Conservation (phyloP, 2,888 invertebrate species). For the Apotomis capreana region DNA sequence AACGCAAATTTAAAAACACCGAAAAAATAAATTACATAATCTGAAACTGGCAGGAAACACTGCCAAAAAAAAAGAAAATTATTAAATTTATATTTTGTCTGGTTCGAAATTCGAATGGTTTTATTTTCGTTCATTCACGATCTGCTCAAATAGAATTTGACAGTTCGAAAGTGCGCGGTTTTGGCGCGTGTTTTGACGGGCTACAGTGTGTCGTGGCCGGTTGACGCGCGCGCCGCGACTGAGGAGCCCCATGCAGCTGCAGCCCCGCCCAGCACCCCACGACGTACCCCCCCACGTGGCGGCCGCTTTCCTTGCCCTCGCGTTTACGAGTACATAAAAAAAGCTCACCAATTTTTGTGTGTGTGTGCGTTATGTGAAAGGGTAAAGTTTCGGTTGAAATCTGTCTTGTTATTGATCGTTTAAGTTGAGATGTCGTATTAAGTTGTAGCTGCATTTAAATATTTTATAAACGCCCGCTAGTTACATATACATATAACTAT, state of each 20-base stretch:
- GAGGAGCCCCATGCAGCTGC: conserved; percentile 79
- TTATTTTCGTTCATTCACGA: conserved; percentile 34
- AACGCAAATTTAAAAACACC: conserved; percentile 58
- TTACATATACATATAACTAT: no score
- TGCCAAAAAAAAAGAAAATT: conserved; percentile 8
- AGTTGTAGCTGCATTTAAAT: conserved; percentile 3
- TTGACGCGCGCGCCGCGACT: conserved; percentile 75
- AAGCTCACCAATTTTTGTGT: conserved; percentile 48
- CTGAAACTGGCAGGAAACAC: conserved; percentile 17
- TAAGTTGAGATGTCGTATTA: conserved; percentile 9
- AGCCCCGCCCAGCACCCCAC: conserved; percentile 79
- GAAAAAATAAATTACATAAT: conserved; percentile 61
- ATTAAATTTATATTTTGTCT: not conserved
- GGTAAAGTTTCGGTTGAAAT: conserved; percentile 50
- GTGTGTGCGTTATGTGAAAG: conserved; percentile 57
- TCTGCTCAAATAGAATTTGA: conserved; percentile 31
- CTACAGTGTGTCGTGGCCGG: conserved; percentile 65
- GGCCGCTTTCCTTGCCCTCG: conserved; percentile 69
- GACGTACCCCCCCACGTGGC: conserved; percentile 68
- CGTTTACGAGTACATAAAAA: conserved; percentile 70
- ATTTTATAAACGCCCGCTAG: no score
- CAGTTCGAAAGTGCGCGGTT: conserved; percentile 38
- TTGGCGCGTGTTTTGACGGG: conserved; percentile 53
- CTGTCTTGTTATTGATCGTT: conserved; percentile 35
- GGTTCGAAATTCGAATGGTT: conserved; percentile 22